A percentile compares a stretch with the other conserved stretches of the same genome.
Evolutionary conservation across 1,140 invertebrate genomes (phyloP).

Genomic region (Drosophila bocqueti): DNA sequence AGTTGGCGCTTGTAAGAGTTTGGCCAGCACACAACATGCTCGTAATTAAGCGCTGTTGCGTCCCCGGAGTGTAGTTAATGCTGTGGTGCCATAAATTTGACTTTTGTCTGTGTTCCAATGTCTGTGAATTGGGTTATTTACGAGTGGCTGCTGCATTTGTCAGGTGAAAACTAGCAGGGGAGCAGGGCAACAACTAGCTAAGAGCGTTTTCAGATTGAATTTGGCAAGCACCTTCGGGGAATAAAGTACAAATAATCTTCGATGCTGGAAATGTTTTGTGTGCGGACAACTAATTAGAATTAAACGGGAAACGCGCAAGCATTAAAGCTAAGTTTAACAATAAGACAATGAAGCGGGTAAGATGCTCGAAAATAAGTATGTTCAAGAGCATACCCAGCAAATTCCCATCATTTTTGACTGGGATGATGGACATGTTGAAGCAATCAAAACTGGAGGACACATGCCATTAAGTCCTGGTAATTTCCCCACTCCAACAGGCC

Average conservation of each 20-base stretch:
- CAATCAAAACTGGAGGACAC: constrained; percentile 17
- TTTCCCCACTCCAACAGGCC: constrained; percentile 4
- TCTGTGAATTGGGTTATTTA: constrained; percentile 42
- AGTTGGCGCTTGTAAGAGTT: constrained; percentile 44
- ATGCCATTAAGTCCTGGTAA: constrained; percentile 23
- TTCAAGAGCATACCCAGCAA: neutral
- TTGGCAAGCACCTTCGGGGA: constrained; percentile 6
- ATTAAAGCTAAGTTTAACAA: neutral
- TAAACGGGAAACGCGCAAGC: neutral
- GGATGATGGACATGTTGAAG: neutral
- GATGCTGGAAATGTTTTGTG: neutral
- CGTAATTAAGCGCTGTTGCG: constrained; percentile 67
- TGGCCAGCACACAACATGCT: constrained; percentile 46
- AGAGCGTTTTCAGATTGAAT: constrained; percentile 34
- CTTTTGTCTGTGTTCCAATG: constrained; percentile 39
- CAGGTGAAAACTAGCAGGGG: constrained; percentile 33
- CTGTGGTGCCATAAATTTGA: constrained; percentile 60
- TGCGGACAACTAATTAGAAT: constrained; percentile 5
- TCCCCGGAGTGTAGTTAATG: constrained; percentile 70
- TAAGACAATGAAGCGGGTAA: neutral
- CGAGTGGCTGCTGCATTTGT: constrained; percentile 38
- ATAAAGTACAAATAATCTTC: neutral
- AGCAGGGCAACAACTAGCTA: neutral
- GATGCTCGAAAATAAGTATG: neutral
- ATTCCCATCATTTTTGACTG: neutral